phyloP scores from a whole-genome alignment of 1,140 invertebrate species.

The Gonioctena quinquepunctata region DNA sequence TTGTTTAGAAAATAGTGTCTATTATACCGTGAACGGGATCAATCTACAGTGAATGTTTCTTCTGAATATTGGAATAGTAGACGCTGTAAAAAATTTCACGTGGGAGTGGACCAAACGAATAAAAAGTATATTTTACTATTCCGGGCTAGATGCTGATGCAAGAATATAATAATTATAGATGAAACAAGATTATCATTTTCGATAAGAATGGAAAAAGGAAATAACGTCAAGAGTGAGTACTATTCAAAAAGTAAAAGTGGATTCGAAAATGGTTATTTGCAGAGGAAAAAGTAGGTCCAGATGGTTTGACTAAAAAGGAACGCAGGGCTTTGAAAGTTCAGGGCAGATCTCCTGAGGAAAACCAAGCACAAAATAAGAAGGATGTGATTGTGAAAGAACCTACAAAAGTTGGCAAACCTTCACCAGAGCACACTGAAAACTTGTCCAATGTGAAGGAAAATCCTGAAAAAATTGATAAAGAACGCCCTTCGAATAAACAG shows the following conservation, averaged over 20 bases:
- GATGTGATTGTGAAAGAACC: constrained; percentile 1
- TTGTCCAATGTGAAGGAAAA: not conserved
- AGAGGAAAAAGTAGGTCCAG: constrained; percentile 28
- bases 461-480: not conserved
- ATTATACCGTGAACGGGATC: too few species aligned
- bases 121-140: too few species aligned
- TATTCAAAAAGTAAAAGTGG: not conserved
- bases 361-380: constrained; percentile 1
- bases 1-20: too few species aligned
- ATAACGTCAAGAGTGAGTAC: not conserved
- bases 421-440: not conserved
- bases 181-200: too few species aligned
- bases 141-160: too few species aligned
- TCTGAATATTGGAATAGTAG: too few species aligned
- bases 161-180: too few species aligned
- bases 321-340: constrained; percentile 37
- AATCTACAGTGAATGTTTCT: too few species aligned
- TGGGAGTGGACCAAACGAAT: too few species aligned
- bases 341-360: constrained; percentile 12
- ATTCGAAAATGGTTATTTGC: constrained; percentile 1
- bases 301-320: constrained; percentile 45
- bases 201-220: not conserved
- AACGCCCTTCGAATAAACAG: not conserved
- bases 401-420: not conserved
- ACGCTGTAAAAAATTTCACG: too few species aligned